Evolutionary conservation across 2,888 invertebrate species (phyloP), one percentile per base, ranked within the genome.

Genomic region (Ornithoptera alexandrae): DNA sequence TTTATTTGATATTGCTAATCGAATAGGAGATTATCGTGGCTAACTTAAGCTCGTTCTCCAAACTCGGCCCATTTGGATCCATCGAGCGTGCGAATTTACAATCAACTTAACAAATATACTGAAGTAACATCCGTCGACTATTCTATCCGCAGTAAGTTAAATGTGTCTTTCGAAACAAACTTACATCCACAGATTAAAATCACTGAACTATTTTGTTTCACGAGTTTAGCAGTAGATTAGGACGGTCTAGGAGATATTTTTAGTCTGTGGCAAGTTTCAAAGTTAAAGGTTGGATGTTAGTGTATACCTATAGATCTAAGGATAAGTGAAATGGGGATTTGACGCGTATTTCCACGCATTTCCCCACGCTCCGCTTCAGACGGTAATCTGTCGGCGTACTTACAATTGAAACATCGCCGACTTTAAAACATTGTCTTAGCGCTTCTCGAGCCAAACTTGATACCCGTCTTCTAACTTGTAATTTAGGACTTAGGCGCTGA

Each of bases 391-490:
- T 81, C 80, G 79, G 82, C 85, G 81, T 84, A 84, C 82, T 88
- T 82, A 81, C 90, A 80, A 87, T 86, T 86, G 87, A 87, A 89
- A 89, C 89, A 85, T 84, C 83, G 81, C 80, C 83, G 85, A 86
- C 84, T 83, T 87, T 85, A 81, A 88, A 89, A 87, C 86, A 85
- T 81, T 76, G 85, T 89, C 89, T 91, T 90, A 90, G 81, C 90
- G 90, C 88, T 82, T 85, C 82, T 79, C 84, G 84, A 83, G 82
- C 83, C 86, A 76, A 82, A 85, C 86, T 88, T 84, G 86, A 87
- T 88, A 86, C 85, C 81, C 87, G 82, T 83, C 87, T 86, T 83
- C 88, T 82, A 87, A 91, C 87, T 90, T 88, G 88, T 86, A 87
- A 89, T 89, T 88, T 82, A 82, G 83, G 85, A 85, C 83, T 88